A percentile compares a stretch with the other conserved stretches of the same genome.
These are phyloP conservation scores for Peucedramus taeniatus DNA, from an alignment of 2,113 vertebrate genomes.

Conservation along the genomic window DNA sequence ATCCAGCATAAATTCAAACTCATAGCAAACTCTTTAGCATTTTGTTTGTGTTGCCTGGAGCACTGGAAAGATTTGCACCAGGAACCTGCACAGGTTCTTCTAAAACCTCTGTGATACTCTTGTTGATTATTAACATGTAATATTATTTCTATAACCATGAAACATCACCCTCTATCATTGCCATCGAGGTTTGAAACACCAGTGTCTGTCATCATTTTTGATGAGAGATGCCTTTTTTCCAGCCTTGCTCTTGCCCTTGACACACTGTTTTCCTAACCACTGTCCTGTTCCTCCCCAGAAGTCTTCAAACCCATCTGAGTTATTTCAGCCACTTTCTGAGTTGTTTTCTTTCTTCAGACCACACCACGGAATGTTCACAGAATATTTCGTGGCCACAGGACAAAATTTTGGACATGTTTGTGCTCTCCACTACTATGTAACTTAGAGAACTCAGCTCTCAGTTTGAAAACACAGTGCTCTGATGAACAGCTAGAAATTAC, in stretches of 20 bases:
- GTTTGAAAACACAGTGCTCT: background rate
- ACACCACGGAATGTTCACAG: fast-evolving
- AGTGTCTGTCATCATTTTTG: background rate
- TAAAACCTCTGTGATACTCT: background rate
- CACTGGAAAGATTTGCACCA: background rate
- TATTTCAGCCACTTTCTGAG: background rate
- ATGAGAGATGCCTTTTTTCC: background rate
- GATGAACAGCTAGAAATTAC: conserved; percentile 37
- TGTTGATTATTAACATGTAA: background rate
- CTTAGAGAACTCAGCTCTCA: background rate
- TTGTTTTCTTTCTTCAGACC: background rate
- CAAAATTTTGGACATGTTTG: background rate
- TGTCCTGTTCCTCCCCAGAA: background rate
- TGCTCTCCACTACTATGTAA: background rate
- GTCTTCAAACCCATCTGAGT: background rate
- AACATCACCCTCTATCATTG: fast-evolving
- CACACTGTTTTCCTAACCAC: fast-evolving
- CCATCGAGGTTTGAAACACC: background rate
- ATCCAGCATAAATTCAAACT: background rate
- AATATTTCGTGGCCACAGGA: background rate
- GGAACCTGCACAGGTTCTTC: background rate
- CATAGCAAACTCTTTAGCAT: background rate
- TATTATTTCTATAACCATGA: background rate
- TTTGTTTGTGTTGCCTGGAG: background rate
- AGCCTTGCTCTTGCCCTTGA: background rate